These are phyloP conservation scores for Cephus spinipes DNA, from an alignment of 2,888 invertebrate species.

Conservation along the genomic window DNA sequence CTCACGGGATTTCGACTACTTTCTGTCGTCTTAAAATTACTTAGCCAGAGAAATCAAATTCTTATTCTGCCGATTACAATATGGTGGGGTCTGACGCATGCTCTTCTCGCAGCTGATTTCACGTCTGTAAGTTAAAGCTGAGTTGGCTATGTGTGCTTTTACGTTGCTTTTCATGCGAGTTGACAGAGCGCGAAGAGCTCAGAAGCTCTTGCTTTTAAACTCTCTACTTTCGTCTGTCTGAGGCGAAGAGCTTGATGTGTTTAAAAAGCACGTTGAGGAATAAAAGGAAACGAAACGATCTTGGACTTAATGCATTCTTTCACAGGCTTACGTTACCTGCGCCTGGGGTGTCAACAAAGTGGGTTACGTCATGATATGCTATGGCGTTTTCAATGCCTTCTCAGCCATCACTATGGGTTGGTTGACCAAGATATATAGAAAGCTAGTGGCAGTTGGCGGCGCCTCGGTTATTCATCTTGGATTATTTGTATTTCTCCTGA, in stretches of 20 bases:
- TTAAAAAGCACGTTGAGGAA: background rate
- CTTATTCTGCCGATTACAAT: slow-evolving; percentile 76
- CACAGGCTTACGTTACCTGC: slow-evolving; percentile 72
- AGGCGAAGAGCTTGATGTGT: background rate
- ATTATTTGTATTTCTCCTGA: background rate
- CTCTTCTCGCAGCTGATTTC: slow-evolving; percentile 74
- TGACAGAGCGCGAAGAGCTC: background rate
- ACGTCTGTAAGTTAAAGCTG: slow-evolving; percentile 64
- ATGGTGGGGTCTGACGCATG: slow-evolving; percentile 78
- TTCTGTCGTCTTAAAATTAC: slow-evolving; percentile 71
- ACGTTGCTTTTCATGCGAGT: background rate
- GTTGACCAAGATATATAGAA: slow-evolving; percentile 57
- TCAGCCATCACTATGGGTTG: slow-evolving; percentile 71
- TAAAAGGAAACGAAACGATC: background rate
- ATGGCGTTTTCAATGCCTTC: slow-evolving; percentile 73
- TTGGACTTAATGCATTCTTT: slow-evolving; percentile 19
- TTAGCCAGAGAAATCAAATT: slow-evolving; percentile 72
- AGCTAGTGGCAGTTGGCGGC: background rate
- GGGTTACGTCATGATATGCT: slow-evolving; percentile 78
- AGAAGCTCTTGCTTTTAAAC: background rate
- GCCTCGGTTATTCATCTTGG: background rate
- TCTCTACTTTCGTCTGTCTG: background rate
- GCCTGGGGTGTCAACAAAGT: slow-evolving; percentile 74
- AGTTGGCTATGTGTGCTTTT: background rate
- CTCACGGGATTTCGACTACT: slow-evolving; percentile 67